A percentile compares a stretch with the other conserved stretches of the same genome.
Evolutionary conservation across 1,140 invertebrate species (phyloP).

Genomic region (Drosophila carrolli): DNA sequence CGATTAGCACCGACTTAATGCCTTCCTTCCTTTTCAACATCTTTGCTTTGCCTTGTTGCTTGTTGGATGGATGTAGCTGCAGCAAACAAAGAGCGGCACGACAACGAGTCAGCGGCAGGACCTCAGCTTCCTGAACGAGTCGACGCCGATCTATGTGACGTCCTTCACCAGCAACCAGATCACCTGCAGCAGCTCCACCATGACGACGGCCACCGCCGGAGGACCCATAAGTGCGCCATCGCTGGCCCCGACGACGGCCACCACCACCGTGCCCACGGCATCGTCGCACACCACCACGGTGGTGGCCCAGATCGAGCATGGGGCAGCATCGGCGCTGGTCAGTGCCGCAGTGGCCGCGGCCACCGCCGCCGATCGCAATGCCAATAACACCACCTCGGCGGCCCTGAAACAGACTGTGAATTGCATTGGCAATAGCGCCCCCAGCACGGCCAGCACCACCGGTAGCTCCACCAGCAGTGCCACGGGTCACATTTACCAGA

Average conservation of each 20-base stretch:
- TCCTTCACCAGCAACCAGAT: constrained; percentile 89
- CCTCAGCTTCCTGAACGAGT: constrained; percentile 84
- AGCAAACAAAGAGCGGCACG: constrained; percentile 84
- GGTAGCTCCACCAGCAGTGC: constrained; percentile 48
- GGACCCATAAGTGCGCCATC: constrained; percentile 74
- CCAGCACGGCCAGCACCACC: constrained; percentile 6
- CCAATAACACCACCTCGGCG: constrained; percentile 68
- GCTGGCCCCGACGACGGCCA: constrained; percentile 67
- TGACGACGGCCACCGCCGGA: constrained; percentile 85
- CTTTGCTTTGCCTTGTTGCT: no score
- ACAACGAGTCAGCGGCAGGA: constrained; percentile 87
- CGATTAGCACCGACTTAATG: no score
- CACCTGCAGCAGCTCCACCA: constrained; percentile 86
- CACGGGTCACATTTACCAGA: constrained; percentile 69
- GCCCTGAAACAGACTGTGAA: constrained; percentile 35
- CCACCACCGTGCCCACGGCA: constrained; percentile 47
- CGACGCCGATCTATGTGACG: constrained; percentile 91
- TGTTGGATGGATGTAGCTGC: constrained; percentile 49
- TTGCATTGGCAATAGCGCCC: constrained; percentile 4
- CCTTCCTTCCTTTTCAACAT: no score
- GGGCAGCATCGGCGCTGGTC: constrained; percentile 48
- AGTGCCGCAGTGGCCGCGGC: constrained; percentile 68
- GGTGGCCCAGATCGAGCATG: constrained; percentile 41
- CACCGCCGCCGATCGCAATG: constrained; percentile 60
- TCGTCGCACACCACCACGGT: constrained; percentile 34